Evolutionary conservation across 2,888 invertebrate genomes (phyloP).

Genomic region (Troides helena): DNA sequence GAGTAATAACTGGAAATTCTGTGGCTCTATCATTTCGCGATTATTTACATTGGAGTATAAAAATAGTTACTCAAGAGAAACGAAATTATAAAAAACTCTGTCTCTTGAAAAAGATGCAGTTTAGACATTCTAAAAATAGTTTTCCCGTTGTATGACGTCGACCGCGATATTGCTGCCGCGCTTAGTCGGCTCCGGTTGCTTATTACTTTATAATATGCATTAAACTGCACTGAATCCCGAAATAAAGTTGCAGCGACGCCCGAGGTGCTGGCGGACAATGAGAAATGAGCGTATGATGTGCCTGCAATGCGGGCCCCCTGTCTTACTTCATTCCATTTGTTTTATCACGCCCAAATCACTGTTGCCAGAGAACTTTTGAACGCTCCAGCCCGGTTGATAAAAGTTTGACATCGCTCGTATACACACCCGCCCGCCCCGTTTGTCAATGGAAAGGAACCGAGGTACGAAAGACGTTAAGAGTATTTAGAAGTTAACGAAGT

Average conservation of each 20-base stretch:
- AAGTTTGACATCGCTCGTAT: slow-evolving; percentile 74
- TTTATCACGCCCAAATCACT: slow-evolving; percentile 76
- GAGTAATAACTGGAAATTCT: slow-evolving; percentile 58
- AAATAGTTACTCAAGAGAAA: slow-evolving; percentile 70
- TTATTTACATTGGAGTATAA: slow-evolving; percentile 66
- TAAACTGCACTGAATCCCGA: slow-evolving; percentile 64
- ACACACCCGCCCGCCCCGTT: slow-evolving; percentile 62
- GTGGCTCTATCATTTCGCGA: slow-evolving; percentile 59
- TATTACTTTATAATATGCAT: slow-evolving; percentile 77
- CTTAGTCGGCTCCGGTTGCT: slow-evolving; percentile 70
- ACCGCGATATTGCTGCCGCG: slow-evolving; percentile 65
- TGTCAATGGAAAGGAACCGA: slow-evolving; percentile 71
- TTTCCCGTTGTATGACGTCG: slow-evolving; percentile 54
- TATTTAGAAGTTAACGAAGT: slow-evolving; percentile 79
- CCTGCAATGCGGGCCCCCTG: slow-evolving; percentile 70
- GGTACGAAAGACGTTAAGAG: slow-evolving; percentile 79
- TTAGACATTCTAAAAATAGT: slow-evolving; percentile 76
- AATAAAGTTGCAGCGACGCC: slow-evolving; percentile 60
- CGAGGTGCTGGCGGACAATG: slow-evolving; percentile 65
- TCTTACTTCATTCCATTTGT: slow-evolving; percentile 67
- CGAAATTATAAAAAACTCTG: slow-evolving; percentile 66
- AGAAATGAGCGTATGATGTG: slow-evolving; percentile 74
- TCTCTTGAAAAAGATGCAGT: slow-evolving; percentile 74
- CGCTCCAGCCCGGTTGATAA: slow-evolving; percentile 59
- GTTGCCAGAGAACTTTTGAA: slow-evolving; percentile 67